Evolutionary conservation across 2,797 vertebrate species (phyloP).

Genomic region (Ctenosaura bakeri): DNA sequence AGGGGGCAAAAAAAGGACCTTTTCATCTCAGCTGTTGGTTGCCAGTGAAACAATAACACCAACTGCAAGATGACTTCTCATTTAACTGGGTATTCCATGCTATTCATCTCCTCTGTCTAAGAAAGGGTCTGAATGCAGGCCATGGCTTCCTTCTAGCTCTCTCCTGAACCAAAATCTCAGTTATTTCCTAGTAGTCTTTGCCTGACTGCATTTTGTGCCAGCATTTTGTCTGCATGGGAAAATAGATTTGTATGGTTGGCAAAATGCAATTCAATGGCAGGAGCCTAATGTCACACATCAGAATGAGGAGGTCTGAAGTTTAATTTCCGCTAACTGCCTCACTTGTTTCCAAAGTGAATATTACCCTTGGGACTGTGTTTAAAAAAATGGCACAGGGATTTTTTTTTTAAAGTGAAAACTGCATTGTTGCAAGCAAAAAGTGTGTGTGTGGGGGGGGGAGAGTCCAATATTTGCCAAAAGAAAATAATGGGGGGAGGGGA

Average conservation of each 20-base stretch:
- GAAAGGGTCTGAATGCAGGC: slow-evolving; percentile 45
- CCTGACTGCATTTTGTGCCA: not conserved
- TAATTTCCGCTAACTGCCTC: slow-evolving; percentile 48
- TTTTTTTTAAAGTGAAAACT: not conserved
- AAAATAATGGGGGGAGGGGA: not conserved
- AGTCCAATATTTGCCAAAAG: not conserved
- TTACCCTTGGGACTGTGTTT: slow-evolving; percentile 27
- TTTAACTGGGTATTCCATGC: slow-evolving; percentile 54
- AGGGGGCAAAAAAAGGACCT: slow-evolving; percentile 60
- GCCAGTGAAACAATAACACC: slow-evolving; percentile 51
- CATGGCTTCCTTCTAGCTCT: not conserved
- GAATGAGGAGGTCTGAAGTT: slow-evolving; percentile 36
- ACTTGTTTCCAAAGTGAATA: slow-evolving; percentile 39
- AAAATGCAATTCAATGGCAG: slow-evolving; percentile 42
- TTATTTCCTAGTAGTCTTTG: slow-evolving; percentile 39
- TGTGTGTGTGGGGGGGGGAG: not conserved
- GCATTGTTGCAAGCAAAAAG: not conserved
- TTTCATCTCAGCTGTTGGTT: slow-evolving; percentile 61
- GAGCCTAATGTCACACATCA: slow-evolving; percentile 38
- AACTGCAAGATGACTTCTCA: slow-evolving; percentile 63
- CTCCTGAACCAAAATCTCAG: not conserved
- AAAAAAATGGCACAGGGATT: not conserved
- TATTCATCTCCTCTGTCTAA: slow-evolving; percentile 50
- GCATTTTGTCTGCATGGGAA: not conserved
- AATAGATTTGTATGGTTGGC: slow-evolving; percentile 39